A percentile compares a stretch with the other conserved stretches of the same genome.
Evolutionary conservation across 2,797 vertebrate genomes (phyloP).

Genomic region (Cuniculus paca): DNA sequence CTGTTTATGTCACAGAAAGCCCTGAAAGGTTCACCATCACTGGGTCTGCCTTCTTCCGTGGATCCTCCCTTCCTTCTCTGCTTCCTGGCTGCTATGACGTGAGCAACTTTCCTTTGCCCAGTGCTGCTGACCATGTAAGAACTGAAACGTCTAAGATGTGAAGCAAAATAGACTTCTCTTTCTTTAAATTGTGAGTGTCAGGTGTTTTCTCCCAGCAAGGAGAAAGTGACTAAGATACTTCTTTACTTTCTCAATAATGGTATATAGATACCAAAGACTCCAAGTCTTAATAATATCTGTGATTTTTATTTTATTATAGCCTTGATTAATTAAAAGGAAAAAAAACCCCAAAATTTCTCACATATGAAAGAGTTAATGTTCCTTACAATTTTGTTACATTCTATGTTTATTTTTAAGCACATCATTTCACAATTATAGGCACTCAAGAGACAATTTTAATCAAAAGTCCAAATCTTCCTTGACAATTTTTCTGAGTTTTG

Average conservation of each 20-base stretch:
- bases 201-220: not conserved
- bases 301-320: conserved; percentile 10
- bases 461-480: not conserved
- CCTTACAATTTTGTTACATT: not conserved
- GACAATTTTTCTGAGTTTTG: not conserved
- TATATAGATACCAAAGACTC: not conserved
- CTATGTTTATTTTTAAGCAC: not conserved
- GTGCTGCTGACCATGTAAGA: not conserved
- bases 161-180: not conserved
- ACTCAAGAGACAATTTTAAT: not conserved
- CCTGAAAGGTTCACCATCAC: not conserved
- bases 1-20: not conserved
- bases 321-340: not conserved
- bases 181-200: not conserved
- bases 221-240: not conserved
- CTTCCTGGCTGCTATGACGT: not conserved
- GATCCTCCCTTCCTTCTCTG: no score
- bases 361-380: not conserved
- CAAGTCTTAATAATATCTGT: not conserved
- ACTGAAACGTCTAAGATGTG: not conserved
- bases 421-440: not conserved
- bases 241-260: not conserved
- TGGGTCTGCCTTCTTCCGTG: not conserved
- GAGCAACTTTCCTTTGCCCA: not conserved
- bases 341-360: not conserved